These are phyloP conservation scores for Tyrannus savana DNA, from an alignment of 2,113 vertebrate species.

Conservation along the genomic window DNA sequence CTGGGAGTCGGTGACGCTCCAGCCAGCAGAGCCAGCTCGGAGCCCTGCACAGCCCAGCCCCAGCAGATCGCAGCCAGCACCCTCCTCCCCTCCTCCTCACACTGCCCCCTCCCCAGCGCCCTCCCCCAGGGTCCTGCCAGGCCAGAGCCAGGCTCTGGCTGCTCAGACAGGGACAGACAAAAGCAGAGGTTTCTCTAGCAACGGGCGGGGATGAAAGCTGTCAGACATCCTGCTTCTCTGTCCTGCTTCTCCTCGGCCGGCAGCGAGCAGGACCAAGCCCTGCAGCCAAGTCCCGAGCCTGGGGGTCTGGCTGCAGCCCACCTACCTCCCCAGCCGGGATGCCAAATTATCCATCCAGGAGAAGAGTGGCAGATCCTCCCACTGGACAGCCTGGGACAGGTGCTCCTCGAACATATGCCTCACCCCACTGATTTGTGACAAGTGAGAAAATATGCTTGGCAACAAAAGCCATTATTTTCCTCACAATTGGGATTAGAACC, in stretches of 20 bases:
- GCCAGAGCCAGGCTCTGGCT: background rate
- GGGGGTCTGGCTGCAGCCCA: fast-evolving
- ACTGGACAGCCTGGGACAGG: background rate
- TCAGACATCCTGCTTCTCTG: background rate
- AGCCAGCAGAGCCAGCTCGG: background rate
- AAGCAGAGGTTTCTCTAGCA: slow-evolving; percentile 60
- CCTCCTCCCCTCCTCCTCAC: background rate
- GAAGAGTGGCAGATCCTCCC: background rate
- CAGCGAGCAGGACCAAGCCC: background rate
- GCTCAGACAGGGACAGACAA: slow-evolving; percentile 51
- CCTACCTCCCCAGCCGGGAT: fast-evolving
- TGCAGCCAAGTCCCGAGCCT: fast-evolving
- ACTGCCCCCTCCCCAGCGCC: fast-evolving
- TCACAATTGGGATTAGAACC: slow-evolving; percentile 36
- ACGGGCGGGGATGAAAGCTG: background rate
- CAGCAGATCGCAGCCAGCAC: background rate
- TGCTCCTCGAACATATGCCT: background rate
- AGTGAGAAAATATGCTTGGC: slow-evolving; percentile 50
- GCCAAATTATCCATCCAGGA: background rate
- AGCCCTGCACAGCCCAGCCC: background rate
- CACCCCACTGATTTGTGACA: slow-evolving; percentile 28
- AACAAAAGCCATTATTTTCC: slow-evolving; percentile 50
- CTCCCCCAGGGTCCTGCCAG: background rate
- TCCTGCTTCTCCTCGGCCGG: background rate
- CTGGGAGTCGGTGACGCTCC: fast-evolving